Conservation (phyloP, 92 coral and sea anemone species). For the Virgularia gustaviana region DNA sequence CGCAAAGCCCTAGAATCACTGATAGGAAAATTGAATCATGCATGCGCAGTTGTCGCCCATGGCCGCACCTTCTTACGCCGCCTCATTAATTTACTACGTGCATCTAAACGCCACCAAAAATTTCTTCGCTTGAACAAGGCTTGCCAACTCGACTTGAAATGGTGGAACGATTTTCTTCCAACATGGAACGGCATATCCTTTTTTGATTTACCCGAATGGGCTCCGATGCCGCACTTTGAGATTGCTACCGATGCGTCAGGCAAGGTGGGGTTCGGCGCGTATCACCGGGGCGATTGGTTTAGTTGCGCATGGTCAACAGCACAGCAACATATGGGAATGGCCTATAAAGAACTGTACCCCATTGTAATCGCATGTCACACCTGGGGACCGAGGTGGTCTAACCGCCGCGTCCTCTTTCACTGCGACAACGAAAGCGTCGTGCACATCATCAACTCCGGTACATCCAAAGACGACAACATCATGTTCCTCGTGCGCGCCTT, state of each 20-base stretch:
- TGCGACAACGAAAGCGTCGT: conserved; percentile 52
- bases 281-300: not conserved
- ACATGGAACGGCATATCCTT: conserved; percentile 56
- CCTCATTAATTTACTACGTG: conserved; percentile 48
- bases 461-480: conserved; percentile 35
- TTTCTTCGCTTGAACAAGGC: conserved; percentile 41
- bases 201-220: conserved; percentile 40
- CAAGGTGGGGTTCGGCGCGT: not conserved
- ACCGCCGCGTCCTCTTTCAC: conserved; percentile 33
- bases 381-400: conserved; percentile 16
- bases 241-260: not conserved
- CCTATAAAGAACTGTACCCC: conserved; percentile 47
- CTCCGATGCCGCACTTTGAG: conserved; percentile 2
- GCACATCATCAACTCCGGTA: conserved; percentile 36
- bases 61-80: conserved; percentile 55
- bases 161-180: conserved; percentile 55
- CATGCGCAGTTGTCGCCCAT: conserved; percentile 50
- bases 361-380: conserved; percentile 32
- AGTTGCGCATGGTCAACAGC: not conserved
- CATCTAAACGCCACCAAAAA: conserved; percentile 37
- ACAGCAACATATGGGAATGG: not conserved
- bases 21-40: conserved; percentile 46
- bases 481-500: conserved; percentile 44
- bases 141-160: conserved; percentile 43
- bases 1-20: conserved; percentile 49